A percentile compares a stretch with the other conserved stretches of the same genome.
Evolutionary conservation across 1,140 invertebrate genomes (phyloP).

Genomic region (Sarcophaga bullata): DNA sequence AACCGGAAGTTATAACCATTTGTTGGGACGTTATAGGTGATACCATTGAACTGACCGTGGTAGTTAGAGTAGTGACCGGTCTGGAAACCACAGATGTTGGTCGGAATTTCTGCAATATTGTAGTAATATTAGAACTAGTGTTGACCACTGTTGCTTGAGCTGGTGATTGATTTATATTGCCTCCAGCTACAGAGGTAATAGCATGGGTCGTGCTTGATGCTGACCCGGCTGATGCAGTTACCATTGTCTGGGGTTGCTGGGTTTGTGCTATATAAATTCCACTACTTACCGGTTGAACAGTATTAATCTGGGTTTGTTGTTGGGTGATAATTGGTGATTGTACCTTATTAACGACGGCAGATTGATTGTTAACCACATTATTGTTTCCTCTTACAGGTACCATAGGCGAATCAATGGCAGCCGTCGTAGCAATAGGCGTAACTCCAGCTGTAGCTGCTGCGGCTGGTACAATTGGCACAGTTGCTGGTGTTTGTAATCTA

Average conservation of each 20-base stretch:
- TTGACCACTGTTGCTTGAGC: constrained; percentile 52
- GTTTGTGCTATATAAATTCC: not conserved
- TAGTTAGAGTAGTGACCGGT: constrained; percentile 20
- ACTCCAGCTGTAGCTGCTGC: constrained; percentile 8
- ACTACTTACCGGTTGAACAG: not conserved
- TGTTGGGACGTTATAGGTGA: constrained; percentile 17
- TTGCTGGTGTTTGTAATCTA: constrained; percentile 37
- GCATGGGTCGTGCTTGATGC: constrained; percentile 29
- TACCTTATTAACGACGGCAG: constrained; percentile 16
- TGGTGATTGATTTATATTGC: constrained; percentile 41
- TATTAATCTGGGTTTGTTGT: constrained; percentile 9
- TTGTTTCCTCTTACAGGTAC: not conserved
- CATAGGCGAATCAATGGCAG: not conserved
- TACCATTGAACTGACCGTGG: constrained; percentile 30
- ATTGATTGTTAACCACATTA: not conserved
- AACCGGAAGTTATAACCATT: not conserved
- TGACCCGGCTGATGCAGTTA: constrained; percentile 28
- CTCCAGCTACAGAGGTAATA: constrained; percentile 34
- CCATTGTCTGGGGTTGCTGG: constrained; percentile 43
- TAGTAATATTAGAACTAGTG: constrained; percentile 50
- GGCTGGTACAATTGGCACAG: not conserved
- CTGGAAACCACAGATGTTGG: constrained; percentile 43
- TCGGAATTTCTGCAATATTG: constrained; percentile 55
- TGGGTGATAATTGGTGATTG: constrained; percentile 11
- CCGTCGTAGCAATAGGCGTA: not conserved